Percentiles rank a stretch among this genome's conserved stretches.
Conservation (phyloP, 2,888 invertebrate species). For the Leistus spinibarbis region DNA sequence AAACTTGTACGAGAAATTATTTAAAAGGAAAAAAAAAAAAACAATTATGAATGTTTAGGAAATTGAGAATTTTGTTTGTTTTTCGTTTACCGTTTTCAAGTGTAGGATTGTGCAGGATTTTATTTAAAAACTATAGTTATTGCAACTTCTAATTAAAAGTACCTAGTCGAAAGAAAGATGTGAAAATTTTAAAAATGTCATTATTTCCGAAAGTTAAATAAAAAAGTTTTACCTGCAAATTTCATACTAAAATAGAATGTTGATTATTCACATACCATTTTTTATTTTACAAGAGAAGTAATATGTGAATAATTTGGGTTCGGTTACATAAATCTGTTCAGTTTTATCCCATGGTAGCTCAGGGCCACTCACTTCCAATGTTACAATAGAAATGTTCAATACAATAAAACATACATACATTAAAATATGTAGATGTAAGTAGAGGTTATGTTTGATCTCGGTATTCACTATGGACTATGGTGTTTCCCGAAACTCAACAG, state of each 20-base stretch:
- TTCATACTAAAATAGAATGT: not conserved
- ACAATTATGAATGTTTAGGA: constrained; percentile 34
- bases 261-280: not conserved
- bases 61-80: constrained; percentile 32
- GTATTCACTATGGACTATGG: not conserved
- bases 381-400: constrained; percentile 52
- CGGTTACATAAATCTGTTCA: constrained; percentile 3
- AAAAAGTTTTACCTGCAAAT: constrained; percentile 9
- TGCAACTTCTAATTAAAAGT: constrained; percentile 19
- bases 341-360: constrained; percentile 54
- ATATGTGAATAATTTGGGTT: not conserved
- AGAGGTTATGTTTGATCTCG: constrained; percentile 21
- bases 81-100: constrained; percentile 9
- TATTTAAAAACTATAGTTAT: constrained; percentile 15
- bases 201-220: not conserved
- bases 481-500: not conserved
- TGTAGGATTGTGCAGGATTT: constrained; percentile 28
- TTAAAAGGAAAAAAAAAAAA: constrained; percentile 2
- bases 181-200: constrained; percentile 17
- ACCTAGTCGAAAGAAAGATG: constrained; percentile 17
- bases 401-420: constrained; percentile 41
- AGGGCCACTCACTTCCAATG: constrained; percentile 59
- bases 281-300: not conserved
- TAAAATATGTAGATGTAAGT: constrained; percentile 40
- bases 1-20: constrained; percentile 33